Conservation (phyloP, 1,140 invertebrate species). For the Druon quercuslanigerum region DNA sequence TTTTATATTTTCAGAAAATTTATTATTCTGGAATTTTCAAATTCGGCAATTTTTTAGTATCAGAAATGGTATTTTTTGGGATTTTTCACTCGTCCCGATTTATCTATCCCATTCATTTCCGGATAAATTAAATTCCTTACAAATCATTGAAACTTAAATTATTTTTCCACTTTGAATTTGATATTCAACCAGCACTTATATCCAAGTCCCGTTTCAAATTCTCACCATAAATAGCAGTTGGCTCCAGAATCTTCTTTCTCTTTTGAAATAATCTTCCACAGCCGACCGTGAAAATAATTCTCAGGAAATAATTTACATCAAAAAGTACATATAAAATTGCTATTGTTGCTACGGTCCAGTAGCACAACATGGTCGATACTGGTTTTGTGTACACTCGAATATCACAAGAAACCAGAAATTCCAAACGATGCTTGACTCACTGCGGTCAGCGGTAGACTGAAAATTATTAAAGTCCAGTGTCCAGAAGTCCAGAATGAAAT, state of each 20-base stretch:
- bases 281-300: slow-evolving; percentile 79
- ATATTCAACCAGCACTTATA: no score
- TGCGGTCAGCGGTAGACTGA: slow-evolving; percentile 40
- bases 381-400: neutral
- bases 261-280: slow-evolving; percentile 81
- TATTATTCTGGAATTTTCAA: no score
- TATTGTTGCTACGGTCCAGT: slow-evolving; percentile 67
- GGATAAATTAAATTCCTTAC: no score
- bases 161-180: no score
- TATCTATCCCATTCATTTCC: no score
- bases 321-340: slow-evolving; percentile 83
- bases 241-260: slow-evolving; percentile 81
- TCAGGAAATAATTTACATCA: slow-evolving; percentile 87
- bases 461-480: no score
- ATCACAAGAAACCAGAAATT: neutral
- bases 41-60: no score
- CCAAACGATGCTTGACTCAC: slow-evolving; percentile 31
- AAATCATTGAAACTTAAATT: no score
- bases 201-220: slow-evolving; percentile 16
- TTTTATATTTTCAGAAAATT: no score
- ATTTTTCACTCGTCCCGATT: no score
- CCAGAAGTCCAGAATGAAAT: neutral
- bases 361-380: slow-evolving; percentile 62
- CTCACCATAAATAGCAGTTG: slow-evolving; percentile 83
- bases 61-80: no score